phyloP scores from a whole-genome alignment of 2,888 invertebrate species.

The Strigamia crassipes region DNA sequence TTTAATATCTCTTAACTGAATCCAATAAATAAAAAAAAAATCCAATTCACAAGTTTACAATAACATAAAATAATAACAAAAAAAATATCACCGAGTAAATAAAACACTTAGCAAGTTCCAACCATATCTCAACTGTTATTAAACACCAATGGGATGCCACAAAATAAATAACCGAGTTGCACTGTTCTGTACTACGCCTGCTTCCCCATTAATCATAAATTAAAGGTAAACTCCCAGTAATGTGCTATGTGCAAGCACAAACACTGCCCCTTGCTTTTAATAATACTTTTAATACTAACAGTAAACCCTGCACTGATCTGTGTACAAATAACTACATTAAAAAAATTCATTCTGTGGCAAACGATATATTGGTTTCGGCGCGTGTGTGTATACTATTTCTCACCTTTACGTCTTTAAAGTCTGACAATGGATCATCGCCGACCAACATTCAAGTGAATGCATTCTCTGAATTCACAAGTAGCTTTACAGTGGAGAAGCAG shows the following conservation, averaged over 20 bases:
- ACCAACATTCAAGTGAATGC: conserved; percentile 19
- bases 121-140: conserved; percentile 3
- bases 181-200: neutral
- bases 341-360: neutral
- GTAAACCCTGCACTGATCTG: neutral
- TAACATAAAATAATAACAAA: too few species aligned
- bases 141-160: neutral
- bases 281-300: neutral
- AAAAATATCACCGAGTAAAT: too few species aligned
- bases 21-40: too few species aligned
- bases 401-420: conserved; percentile 18
- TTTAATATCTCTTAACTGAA: too few species aligned
- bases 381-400: neutral
- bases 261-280: neutral
- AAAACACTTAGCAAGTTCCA: conserved; percentile 1
- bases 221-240: neutral
- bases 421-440: neutral
- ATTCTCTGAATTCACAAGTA: conserved; percentile 24
- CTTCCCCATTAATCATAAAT: neutral
- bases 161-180: neutral
- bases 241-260: neutral
- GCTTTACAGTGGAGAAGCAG: neutral
- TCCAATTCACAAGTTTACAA: too few species aligned
- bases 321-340: neutral
- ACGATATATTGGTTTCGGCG: neutral